Evolutionary conservation across 2,888 invertebrate species (phyloP).

Genomic region (Arctia plantaginis): DNA sequence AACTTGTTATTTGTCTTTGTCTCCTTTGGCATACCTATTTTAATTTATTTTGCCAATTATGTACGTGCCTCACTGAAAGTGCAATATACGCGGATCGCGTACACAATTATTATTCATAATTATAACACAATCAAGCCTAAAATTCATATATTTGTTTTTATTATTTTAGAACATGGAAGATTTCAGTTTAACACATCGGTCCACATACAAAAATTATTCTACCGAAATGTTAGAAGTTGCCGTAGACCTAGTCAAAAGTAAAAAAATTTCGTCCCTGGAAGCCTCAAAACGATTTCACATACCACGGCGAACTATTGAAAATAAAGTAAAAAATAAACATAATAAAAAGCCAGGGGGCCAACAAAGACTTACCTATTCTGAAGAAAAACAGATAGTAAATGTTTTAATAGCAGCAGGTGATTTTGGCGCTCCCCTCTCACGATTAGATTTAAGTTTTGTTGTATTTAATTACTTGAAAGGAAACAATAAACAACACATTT

Average conservation of each 20-base stretch:
- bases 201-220: slow-evolving; percentile 21
- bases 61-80: no score
- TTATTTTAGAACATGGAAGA: slow-evolving; percentile 22
- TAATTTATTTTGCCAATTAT: no score
- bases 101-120: no score
- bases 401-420: slow-evolving; percentile 31
- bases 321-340: slow-evolving; percentile 39
- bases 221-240: slow-evolving; percentile 29
- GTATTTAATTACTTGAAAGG: slow-evolving; percentile 29
- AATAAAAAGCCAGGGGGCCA: slow-evolving; percentile 28
- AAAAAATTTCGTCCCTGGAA: no score
- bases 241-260: no score
- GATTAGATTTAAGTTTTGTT: slow-evolving; percentile 32
- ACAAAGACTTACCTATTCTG: slow-evolving; percentile 28
- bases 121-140: slow-evolving; percentile 5
- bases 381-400: slow-evolving; percentile 30
- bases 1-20: no score
- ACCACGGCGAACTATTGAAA: slow-evolving; percentile 34
- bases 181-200: neutral
- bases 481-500: slow-evolving; percentile 26
- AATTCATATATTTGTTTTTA: slow-evolving; percentile 23
- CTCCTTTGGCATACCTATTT: no score
- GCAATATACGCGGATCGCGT: no score
- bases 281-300: slow-evolving; percentile 32
- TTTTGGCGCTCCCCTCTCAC: slow-evolving; percentile 28